These are phyloP conservation scores for Pyrocoelia pectoralis DNA, from an alignment of 2,888 invertebrate genomes.

Conservation along the genomic window DNA sequence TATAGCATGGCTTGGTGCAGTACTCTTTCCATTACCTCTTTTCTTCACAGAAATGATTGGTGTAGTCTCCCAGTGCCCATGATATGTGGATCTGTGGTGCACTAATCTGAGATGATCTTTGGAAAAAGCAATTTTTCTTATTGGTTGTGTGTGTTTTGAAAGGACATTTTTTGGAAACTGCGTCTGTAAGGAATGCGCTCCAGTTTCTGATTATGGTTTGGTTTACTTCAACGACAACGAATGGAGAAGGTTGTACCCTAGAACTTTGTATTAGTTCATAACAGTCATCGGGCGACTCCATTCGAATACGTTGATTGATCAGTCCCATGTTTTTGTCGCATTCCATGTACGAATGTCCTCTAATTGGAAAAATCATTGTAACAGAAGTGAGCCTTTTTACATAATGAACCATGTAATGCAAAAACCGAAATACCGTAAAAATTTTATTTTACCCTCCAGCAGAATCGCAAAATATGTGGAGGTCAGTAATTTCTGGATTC, in stretches of 20 bases:
- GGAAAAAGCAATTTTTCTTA: too few relatives aligned
- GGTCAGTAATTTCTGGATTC: too few relatives aligned
- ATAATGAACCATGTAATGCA: neutral
- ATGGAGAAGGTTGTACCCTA: neutral
- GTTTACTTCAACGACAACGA: neutral
- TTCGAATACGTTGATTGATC: neutral
- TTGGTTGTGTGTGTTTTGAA: too few relatives aligned
- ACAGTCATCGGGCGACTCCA: neutral
- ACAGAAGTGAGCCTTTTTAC: neutral
- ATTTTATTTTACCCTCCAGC: neutral
- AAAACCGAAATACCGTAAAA: neutral
- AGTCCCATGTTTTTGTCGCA: neutral
- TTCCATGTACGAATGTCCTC: neutral
- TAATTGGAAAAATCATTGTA: neutral
- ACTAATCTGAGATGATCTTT: too few relatives aligned
- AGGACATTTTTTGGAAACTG: too few relatives aligned
- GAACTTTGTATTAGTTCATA: neutral
- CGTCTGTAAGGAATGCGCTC: too few relatives aligned
- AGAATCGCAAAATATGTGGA: neutral
- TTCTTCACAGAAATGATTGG: too few relatives aligned
- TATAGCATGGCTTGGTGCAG: too few relatives aligned
- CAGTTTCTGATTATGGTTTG: neutral
- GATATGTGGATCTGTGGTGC: too few relatives aligned
- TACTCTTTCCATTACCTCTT: too few relatives aligned
- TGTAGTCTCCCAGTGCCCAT: too few relatives aligned